A percentile compares a stretch with the other conserved stretches of the same genome.
phyloP scores from a whole-genome alignment of 2,113 vertebrate species.

The Tychaedon coryphoeus region DNA sequence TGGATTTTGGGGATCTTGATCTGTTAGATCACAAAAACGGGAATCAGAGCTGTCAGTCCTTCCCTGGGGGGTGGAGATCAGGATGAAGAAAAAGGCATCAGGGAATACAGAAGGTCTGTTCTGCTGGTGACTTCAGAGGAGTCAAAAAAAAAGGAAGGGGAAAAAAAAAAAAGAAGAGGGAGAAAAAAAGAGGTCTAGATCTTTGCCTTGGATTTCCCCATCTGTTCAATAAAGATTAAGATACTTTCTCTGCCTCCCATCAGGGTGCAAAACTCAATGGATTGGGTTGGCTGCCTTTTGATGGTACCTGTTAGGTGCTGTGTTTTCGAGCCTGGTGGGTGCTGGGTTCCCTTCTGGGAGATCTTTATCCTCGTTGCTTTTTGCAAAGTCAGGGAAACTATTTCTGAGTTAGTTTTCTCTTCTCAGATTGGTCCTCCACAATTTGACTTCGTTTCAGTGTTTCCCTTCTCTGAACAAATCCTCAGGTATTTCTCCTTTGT shows the following conservation, averaged over 20 bases:
- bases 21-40: background rate
- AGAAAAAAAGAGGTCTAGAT: background rate
- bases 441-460: background rate
- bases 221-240: background rate
- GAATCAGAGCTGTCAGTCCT: fast-evolving
- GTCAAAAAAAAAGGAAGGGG: too few species aligned
- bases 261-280: background rate
- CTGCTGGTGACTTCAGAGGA: background rate
- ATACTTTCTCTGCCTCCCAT: background rate
- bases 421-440: background rate
- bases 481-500: background rate
- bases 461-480: background rate
- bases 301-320: background rate
- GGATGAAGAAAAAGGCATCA: background rate
- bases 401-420: background rate
- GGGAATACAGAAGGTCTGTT: background rate
- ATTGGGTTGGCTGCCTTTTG: background rate
- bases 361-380: background rate
- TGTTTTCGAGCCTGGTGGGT: background rate
- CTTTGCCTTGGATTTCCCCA: background rate
- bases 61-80: too few species aligned
- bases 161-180: fast-evolving
- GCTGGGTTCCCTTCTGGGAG: background rate
- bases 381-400: background rate
- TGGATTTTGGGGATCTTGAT: background rate